These are phyloP conservation scores for Cephus sareptanus DNA, from an alignment of 2,888 invertebrate species.

Conservation along the genomic window DNA sequence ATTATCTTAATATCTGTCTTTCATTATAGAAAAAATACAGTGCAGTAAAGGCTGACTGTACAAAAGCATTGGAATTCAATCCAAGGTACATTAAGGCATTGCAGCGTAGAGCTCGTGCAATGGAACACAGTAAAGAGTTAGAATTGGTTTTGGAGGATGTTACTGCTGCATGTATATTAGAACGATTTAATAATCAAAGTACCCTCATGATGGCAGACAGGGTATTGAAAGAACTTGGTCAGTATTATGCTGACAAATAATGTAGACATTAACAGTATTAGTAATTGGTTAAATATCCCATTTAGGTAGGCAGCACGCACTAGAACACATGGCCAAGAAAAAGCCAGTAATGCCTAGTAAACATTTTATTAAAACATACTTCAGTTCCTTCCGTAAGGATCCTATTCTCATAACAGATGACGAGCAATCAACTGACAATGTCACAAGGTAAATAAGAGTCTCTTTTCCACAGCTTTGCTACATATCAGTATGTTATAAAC, in stretches of 20 bases:
- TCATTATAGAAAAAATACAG: constrained; percentile 76
- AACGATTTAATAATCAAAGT: constrained; percentile 85
- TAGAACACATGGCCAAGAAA: constrained; percentile 77
- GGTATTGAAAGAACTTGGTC: constrained; percentile 85
- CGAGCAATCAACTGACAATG: constrained; percentile 39
- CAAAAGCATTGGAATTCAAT: constrained; percentile 85
- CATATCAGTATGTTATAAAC: not conserved
- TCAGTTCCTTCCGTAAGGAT: constrained; percentile 88
- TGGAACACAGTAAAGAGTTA: constrained; percentile 83
- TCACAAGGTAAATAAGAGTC: not conserved
- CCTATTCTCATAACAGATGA: constrained; percentile 75
- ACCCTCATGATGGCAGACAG: constrained; percentile 88
- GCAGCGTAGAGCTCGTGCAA: constrained; percentile 83
- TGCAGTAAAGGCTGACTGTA: constrained; percentile 88
- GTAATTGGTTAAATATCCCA: not conserved
- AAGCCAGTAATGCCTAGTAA: constrained; percentile 84
- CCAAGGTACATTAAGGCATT: constrained; percentile 90
- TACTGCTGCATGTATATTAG: constrained; percentile 91
- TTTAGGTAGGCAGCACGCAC: constrained; percentile 73
- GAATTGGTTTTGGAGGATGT: constrained; percentile 89
- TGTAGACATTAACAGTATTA: not conserved
- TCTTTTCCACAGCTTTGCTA: not conserved
- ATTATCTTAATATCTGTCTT: not conserved
- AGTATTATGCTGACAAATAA: constrained; percentile 18
- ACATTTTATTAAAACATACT: constrained; percentile 87